Base-by-base conservation (phyloP, 2,888 invertebrate species). In the Chrysopilus asiliformis region DNA sequence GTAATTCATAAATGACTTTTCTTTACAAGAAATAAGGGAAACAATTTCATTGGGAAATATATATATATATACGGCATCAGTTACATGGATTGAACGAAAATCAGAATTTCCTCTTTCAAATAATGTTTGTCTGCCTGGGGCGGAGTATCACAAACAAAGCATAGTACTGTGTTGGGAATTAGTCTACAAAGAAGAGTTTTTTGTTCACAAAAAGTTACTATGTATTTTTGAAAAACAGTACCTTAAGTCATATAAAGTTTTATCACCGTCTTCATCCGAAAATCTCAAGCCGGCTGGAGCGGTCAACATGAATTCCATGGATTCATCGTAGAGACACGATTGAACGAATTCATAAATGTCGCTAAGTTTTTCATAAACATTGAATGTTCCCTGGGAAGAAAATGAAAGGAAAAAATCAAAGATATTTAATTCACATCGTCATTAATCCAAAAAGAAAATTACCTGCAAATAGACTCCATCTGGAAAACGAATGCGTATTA, bases 401-500 rank as follows among this genome's bases (percentile, higher is more conserved):
- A 33, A n/a, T n/a, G n/a, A n/a, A n/a, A n/a, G n/a, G n/a, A n/a
- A n/a, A n/a, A n/a, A n/a, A n/a, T n/a, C 24, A 20, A 26, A 36
- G 15, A 27, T 34, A 7, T 32, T 12, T 36, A 32, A 7, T 30
- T 4, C 27, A 31, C 34, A 32, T 10, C 26, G 30, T 16, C 16
- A 32, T 19, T 8, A 32, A 5, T 19, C 22, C 13, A 19, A 24
- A 29, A 33, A 22, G 5, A 13, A 13, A 22, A 16, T 20, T 56
- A 82, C 84, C 70, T 86, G 85, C 42, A 90, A 62, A 40, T 81
- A 70, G 45, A 85, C 71, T 1, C 83, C 83, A 62, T 90, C 87
- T 0, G 94, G 93, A 57, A 95, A 89, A 35, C 87, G 72, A 24
- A 95, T 68, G 47, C 94, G 67, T 39, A 95, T 77, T 32, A 94